These are phyloP conservation scores for Acipenser transmontanus DNA, from an alignment of 2,797 vertebrate genomes.

Conservation along the genomic window DNA sequence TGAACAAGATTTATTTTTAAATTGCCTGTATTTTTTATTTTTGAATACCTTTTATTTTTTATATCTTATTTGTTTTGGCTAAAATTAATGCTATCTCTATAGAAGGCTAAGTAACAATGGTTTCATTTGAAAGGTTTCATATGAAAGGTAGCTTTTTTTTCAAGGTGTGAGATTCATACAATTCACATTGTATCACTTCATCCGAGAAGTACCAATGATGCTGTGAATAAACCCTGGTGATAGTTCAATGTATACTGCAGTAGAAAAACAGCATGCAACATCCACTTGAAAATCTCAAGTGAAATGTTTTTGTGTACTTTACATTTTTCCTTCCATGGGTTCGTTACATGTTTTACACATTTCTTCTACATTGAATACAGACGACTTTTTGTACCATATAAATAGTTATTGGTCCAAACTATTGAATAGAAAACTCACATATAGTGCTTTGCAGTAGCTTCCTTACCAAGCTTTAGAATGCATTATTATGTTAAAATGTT, in stretches of 20 bases:
- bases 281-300: background rate
- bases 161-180: slow-evolving; percentile 45
- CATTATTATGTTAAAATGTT: background rate
- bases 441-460: background rate
- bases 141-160: background rate
- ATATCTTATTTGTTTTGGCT: too few species aligned
- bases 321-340: background rate
- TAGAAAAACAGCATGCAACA: background rate
- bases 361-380: background rate
- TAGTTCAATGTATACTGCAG: background rate
- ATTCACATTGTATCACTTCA: slow-evolving; percentile 35
- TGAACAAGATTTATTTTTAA: too few species aligned
- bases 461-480: too few species aligned
- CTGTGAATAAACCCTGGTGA: slow-evolving; percentile 3
- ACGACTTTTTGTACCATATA: too few species aligned
- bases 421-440: background rate
- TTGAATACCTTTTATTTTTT: too few species aligned
- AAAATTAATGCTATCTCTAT: too few species aligned
- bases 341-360: background rate
- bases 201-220: background rate
- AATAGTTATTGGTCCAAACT: background rate
- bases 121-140: background rate
- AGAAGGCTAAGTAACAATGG: too few species aligned
- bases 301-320: background rate
- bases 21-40: too few species aligned